These are phyloP conservation scores for Prionace glauca DNA, from an alignment of 2,797 vertebrate species.

Conservation along the genomic window DNA sequence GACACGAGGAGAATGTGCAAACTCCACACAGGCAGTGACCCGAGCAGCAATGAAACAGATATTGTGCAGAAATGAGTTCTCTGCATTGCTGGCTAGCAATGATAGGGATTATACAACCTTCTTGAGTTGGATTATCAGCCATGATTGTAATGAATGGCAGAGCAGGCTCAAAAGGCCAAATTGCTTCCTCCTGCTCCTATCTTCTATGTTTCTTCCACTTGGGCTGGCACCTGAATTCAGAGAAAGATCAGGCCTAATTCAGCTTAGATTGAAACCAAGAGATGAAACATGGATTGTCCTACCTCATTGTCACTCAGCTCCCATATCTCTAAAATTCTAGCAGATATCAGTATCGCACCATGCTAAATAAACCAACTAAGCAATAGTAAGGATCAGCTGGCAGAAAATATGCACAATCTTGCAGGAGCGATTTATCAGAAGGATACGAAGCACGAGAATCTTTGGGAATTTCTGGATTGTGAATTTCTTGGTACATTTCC, in stretches of 20 bases:
- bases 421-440: slow-evolving; percentile 43
- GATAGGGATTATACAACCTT: background rate
- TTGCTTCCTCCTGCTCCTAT: no score
- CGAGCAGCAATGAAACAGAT: background rate
- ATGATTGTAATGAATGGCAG: no score
- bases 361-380: background rate
- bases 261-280: background rate
- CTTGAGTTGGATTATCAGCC: no score
- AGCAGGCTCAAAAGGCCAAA: no score
- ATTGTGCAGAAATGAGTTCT: background rate
- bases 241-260: background rate
- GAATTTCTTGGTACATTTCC: slow-evolving; percentile 89
- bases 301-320: background rate
- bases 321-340: background rate
- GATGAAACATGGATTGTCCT: background rate
- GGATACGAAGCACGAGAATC: slow-evolving; percentile 95
- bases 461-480: slow-evolving; percentile 94
- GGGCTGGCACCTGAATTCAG: background rate
- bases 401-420: background rate
- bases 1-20: no score
- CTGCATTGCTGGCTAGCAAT: background rate
- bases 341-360: background rate
- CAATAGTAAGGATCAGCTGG: background rate
- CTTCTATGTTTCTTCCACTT: no score
- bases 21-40: no score